A percentile compares a stretch with the other conserved stretches of the same genome.
Evolutionary conservation across 2,113 vertebrate genomes (phyloP).

Genomic region (Pantherophis guttatus): DNA sequence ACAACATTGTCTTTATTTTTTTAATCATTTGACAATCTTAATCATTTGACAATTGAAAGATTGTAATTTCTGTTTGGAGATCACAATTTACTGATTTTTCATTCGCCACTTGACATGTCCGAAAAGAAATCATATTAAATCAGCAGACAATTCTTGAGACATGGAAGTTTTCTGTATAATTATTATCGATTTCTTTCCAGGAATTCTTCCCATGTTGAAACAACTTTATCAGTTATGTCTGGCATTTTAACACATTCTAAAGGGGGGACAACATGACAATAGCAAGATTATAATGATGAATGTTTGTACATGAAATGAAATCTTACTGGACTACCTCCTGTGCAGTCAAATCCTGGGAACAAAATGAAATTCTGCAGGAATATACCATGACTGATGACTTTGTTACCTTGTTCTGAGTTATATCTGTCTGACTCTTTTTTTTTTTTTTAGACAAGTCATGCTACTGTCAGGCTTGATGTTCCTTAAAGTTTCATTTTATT

Average conservation of each 20-base stretch:
- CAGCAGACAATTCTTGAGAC: neutral
- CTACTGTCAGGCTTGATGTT: neutral
- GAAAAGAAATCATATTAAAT: neutral
- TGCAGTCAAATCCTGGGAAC: neutral
- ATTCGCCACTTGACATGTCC: neutral
- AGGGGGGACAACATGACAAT: neutral
- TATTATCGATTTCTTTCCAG: neutral
- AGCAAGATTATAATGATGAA: no score
- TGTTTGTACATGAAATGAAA: neutral
- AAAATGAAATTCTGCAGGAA: neutral
- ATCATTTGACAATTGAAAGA: neutral
- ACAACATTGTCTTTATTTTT: neutral
- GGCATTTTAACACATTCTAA: neutral
- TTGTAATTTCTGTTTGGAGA: neutral
- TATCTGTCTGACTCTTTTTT: neutral
- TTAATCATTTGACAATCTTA: constrained; percentile 7
- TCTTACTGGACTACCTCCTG: neutral
- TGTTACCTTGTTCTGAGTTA: neutral
- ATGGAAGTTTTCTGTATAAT: neutral
- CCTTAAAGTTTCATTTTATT: no score
- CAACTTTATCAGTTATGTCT: neutral
- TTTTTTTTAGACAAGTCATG: neutral
- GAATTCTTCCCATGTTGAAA: no score
- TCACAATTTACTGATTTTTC: neutral
- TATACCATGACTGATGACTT: neutral